Percentiles rank a stretch among this genome's conserved stretches.
Conservation (phyloP, 2,888 invertebrate species). For the Scotopteryx bipunctaria region DNA sequence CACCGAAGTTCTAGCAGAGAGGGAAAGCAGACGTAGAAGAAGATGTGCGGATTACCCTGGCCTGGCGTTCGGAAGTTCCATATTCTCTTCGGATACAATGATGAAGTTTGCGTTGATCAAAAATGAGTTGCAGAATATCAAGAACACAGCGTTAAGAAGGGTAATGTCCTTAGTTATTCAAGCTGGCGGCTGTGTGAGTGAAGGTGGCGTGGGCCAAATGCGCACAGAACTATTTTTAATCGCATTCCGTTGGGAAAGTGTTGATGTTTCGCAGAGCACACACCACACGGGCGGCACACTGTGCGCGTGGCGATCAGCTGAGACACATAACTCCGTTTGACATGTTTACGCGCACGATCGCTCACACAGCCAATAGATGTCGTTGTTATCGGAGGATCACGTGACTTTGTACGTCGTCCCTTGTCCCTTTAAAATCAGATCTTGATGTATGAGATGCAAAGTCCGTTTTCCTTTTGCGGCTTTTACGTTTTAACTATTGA, state of each 20-base stretch:
- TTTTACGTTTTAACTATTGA: no score
- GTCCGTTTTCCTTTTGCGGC: background rate
- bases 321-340: slow-evolving; percentile 73
- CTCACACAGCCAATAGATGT: slow-evolving; percentile 66
- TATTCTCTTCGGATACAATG: slow-evolving; percentile 98
- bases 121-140: slow-evolving; percentile 98
- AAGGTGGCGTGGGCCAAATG: slow-evolving; percentile 72
- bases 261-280: slow-evolving; percentile 51
- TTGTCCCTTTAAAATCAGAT: slow-evolving; percentile 32
- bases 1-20: slow-evolving; percentile 93
- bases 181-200: slow-evolving; percentile 61
- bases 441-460: background rate
- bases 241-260: slow-evolving; percentile 60
- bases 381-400: slow-evolving; percentile 49
- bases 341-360: slow-evolving; percentile 73
- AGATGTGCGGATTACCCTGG: slow-evolving; percentile 97
- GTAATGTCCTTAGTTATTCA: slow-evolving; percentile 87
- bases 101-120: slow-evolving; percentile 98
- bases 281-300: slow-evolving; percentile 49
- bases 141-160: slow-evolving; percentile 97
- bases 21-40: slow-evolving; percentile 89
- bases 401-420: slow-evolving; percentile 41
- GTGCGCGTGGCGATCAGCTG: slow-evolving; percentile 78
- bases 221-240: slow-evolving; percentile 79
- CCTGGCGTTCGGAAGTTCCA: slow-evolving; percentile 94